Conservation (phyloP, 2,113 vertebrate species). For the Crypturellus undulatus region DNA sequence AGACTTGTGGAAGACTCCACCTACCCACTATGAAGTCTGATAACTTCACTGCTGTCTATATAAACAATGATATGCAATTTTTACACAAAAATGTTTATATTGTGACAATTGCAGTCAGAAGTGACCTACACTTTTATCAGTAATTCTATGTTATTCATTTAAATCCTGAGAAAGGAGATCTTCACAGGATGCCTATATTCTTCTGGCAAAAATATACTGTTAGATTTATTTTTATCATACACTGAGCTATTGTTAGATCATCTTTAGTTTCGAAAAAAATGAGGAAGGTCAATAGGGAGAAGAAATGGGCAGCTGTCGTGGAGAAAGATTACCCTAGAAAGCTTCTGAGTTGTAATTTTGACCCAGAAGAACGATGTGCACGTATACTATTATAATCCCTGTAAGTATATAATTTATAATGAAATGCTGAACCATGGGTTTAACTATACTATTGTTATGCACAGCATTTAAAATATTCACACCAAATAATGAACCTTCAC, state of each 20-base stretch:
- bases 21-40: not conserved
- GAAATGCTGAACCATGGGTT: not conserved
- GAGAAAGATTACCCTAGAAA: not conserved
- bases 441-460: not conserved
- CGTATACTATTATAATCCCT: not conserved
- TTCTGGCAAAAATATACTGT: not conserved
- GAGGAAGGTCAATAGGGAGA: not conserved
- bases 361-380: fast-evolving
- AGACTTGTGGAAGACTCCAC: not conserved
- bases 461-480: not conserved
- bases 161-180: not conserved
- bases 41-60: not conserved
- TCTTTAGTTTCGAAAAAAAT: not conserved
- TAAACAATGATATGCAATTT: not conserved
- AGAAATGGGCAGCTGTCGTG: not conserved
- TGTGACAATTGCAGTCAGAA: not conserved
- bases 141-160: not conserved
- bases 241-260: not conserved
- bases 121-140: not conserved
- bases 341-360: not conserved
- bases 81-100: not conserved
- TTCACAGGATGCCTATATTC: not conserved
- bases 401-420: not conserved
- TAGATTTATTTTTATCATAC: fast-evolving
- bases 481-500: constrained; percentile 15